Conservation (phyloP, 2,113 vertebrate species). For the Phrynocephalus versicolor region DNA sequence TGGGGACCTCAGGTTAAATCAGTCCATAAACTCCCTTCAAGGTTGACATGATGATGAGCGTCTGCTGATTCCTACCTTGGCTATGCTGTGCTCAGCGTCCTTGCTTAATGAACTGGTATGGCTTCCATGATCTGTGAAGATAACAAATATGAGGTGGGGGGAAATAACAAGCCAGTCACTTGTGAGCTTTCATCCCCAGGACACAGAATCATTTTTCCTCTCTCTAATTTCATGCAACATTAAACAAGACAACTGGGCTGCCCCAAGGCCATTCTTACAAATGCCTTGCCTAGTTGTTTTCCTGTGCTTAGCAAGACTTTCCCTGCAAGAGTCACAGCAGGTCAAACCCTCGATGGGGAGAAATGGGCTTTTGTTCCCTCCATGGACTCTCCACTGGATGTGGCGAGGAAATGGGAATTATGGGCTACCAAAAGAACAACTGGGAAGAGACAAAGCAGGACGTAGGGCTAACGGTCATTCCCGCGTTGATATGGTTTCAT, state of each 20-base stretch:
- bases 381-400: background rate
- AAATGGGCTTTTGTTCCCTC: background rate
- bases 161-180: background rate
- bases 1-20: background rate
- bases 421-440: background rate
- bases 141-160: background rate
- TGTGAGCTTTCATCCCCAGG: background rate
- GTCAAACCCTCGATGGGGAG: background rate
- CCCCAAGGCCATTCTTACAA: background rate
- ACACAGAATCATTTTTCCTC: background rate
- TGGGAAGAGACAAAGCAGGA: background rate
- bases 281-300: background rate
- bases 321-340: background rate
- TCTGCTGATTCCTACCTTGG: constrained; percentile 7
- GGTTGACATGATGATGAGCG: background rate
- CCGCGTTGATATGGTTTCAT: background rate
- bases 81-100: background rate
- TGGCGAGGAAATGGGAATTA: background rate
- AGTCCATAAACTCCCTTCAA: background rate
- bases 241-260: background rate
- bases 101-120: background rate
- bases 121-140: background rate
- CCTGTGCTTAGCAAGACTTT: background rate
- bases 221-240: background rate
- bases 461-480: background rate